Conservation (phyloP, 2,888 invertebrate species). For the Pachliopta kotzebuea region DNA sequence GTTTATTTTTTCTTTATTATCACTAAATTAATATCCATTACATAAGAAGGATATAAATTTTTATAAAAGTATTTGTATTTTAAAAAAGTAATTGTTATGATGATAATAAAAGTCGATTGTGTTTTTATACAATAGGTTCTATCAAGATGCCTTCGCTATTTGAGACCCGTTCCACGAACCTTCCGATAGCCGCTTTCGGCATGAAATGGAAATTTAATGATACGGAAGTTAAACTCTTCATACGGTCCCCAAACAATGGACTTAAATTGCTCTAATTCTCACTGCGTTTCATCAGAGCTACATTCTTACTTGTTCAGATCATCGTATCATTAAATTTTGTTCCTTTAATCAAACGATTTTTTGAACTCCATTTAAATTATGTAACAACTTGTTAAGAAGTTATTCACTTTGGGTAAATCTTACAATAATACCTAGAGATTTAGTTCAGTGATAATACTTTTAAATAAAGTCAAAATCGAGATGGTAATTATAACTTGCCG, state of each 20-base stretch:
- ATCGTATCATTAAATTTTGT: neutral
- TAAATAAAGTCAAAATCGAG: too few relatives aligned
- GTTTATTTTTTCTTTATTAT: neutral
- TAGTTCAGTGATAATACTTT: too few relatives aligned
- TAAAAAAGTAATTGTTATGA: conserved; percentile 27
- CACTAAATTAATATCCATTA: too few relatives aligned
- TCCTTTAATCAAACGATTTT: too few relatives aligned
- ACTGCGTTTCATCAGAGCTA: neutral
- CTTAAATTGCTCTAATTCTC: conserved; percentile 28
- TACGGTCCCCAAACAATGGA: conserved; percentile 60
- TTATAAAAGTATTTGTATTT: conserved; percentile 21
- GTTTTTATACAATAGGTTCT: conserved; percentile 44
- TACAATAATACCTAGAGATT: too few relatives aligned
- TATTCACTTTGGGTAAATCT: too few relatives aligned
- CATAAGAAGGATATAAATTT: neutral
- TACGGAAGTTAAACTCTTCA: conserved; percentile 66
- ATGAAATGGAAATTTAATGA: conserved; percentile 72
- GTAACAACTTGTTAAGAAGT: too few relatives aligned
- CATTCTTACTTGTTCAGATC: neutral
- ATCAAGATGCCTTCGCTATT: conserved; percentile 53
- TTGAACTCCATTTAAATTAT: too few relatives aligned
- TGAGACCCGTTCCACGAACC: conserved; percentile 54
- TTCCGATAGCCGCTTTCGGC: conserved; percentile 63
- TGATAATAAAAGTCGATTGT: conserved; percentile 33
- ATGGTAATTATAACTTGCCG: too few relatives aligned